A percentile compares a stretch with the other conserved stretches of the same genome.
phyloP scores from a whole-genome alignment of 2,797 vertebrate genomes.

The Rhyacichthys aspro region DNA sequence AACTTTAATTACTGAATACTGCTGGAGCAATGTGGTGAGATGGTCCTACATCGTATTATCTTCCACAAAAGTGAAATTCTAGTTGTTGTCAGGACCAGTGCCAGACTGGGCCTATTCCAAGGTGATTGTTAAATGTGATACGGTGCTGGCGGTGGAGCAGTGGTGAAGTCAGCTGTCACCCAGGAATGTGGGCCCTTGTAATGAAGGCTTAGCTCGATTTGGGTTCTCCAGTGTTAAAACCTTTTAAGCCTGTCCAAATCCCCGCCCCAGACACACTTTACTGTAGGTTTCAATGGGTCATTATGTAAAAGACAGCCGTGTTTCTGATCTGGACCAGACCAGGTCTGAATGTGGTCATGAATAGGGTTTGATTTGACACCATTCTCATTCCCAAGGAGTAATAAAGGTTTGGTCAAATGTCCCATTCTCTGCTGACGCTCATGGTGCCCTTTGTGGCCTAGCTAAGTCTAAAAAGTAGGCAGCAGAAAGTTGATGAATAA shows the following conservation, averaged over 20 bases:
- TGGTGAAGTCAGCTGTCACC: conserved; percentile 59
- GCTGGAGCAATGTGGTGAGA: not conserved
- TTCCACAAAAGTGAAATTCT: not conserved
- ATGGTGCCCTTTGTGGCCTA: too few species aligned
- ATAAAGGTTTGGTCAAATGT: too few species aligned
- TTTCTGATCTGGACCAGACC: conserved; percentile 5
- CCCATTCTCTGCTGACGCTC: not conserved
- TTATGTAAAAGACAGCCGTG: conserved; percentile 27
- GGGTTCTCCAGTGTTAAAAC: conserved; percentile 30
- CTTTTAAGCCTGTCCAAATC: conserved; percentile 36
- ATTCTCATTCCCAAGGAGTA: not conserved
- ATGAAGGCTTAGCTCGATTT: conserved; percentile 41
- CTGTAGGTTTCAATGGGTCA: conserved; percentile 27
- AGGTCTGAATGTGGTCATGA: not conserved
- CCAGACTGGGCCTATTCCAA: conserved; percentile 47
- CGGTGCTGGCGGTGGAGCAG: conserved; percentile 26
- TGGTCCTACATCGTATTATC: not conserved
- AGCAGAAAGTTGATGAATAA: too few species aligned
- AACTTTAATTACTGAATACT: too few species aligned
- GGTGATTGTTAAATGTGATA: conserved; percentile 53
- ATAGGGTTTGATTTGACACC: not conserved
- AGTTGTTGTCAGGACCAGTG: conserved; percentile 14
- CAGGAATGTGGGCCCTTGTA: conserved; percentile 40
- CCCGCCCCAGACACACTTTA: conserved; percentile 27
- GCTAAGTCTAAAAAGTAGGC: too few species aligned